Percentiles rank a stretch among this genome's conserved stretches.
These are phyloP conservation scores for Eupithecia subumbrata DNA, from an alignment of 2,888 invertebrate genomes.

Conservation along the genomic window DNA sequence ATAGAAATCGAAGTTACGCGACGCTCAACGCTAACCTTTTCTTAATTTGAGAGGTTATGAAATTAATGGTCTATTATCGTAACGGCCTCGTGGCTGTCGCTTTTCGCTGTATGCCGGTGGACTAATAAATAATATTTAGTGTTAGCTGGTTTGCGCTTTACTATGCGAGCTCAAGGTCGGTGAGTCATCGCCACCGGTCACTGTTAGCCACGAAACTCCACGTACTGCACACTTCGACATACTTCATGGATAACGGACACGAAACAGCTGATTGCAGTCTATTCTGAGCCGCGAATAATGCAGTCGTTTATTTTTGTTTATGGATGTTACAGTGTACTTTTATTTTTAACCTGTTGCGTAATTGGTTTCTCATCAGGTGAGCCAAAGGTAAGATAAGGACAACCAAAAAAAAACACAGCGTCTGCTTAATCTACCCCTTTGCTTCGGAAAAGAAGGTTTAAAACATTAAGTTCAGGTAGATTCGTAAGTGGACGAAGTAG, in stretches of 20 bases:
- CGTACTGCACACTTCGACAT: constrained; percentile 50
- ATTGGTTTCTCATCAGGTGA: constrained; percentile 9
- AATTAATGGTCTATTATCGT: constrained; percentile 52
- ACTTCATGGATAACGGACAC: constrained; percentile 43
- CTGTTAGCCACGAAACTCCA: constrained; percentile 65
- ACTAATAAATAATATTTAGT: constrained; percentile 75
- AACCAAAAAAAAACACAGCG: background rate
- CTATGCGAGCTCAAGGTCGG: constrained; percentile 68
- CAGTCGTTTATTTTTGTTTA: constrained; percentile 37
- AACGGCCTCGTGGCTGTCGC: constrained; percentile 65
- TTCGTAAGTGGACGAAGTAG: background rate
- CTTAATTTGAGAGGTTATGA: constrained; percentile 43
- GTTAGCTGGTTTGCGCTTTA: constrained; percentile 65
- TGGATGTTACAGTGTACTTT: constrained; percentile 16
- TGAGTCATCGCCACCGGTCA: constrained; percentile 69
- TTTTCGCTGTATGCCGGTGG: constrained; percentile 56
- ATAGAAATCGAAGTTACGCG: constrained; percentile 9
- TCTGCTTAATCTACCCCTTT: background rate
- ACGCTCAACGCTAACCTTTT: constrained; percentile 36
- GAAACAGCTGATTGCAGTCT: constrained; percentile 54
- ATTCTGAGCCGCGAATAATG: constrained; percentile 40
- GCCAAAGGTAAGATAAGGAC: background rate
- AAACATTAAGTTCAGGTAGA: background rate
- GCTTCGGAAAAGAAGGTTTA: background rate
- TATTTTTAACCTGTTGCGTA: constrained; percentile 9